These are phyloP conservation scores for Poecilia wingei DNA, from an alignment of 2,797 vertebrate species.

Conservation along the genomic window DNA sequence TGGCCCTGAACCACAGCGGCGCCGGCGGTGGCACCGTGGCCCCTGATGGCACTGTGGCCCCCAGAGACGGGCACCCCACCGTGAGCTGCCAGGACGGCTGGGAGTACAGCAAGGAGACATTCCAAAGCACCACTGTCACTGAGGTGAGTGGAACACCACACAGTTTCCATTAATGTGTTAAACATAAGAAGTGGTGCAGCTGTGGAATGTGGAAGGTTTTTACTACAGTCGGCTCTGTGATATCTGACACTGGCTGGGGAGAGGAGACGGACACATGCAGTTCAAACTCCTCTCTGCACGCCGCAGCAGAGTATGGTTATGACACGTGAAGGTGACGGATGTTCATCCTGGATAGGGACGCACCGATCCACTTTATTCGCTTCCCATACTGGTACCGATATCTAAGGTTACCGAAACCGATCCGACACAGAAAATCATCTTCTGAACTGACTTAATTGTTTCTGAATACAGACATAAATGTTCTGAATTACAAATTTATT, in stretches of 20 bases:
- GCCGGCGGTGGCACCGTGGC: no score
- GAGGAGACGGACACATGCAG: slow-evolving; percentile 24
- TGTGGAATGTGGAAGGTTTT: slow-evolving; percentile 24
- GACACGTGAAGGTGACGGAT: slow-evolving; percentile 8
- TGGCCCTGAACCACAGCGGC: slow-evolving; percentile 52
- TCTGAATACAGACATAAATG: no score
- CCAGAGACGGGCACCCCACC: not conserved
- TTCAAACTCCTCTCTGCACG: slow-evolving; percentile 17
- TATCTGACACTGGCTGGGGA: slow-evolving; percentile 24
- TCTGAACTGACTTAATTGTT: no score
- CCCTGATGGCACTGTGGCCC: slow-evolving; percentile 33
- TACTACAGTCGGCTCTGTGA: slow-evolving; percentile 21
- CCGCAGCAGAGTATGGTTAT: not conserved
- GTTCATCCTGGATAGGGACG: not conserved
- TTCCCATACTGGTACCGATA: no score
- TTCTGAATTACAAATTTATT: no score
- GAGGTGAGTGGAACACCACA: slow-evolving; percentile 68
- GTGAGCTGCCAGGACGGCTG: slow-evolving; percentile 65
- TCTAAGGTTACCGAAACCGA: no score
- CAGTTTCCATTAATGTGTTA: slow-evolving; percentile 10
- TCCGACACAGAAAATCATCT: no score
- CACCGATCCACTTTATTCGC: no score
- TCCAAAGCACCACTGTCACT: slow-evolving; percentile 71
- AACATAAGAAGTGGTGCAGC: slow-evolving; percentile 3
- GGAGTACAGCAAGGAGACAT: slow-evolving; percentile 74